phyloP scores from a whole-genome alignment of 2,888 invertebrate species.

The Lordiphosa fenestrarum region DNA sequence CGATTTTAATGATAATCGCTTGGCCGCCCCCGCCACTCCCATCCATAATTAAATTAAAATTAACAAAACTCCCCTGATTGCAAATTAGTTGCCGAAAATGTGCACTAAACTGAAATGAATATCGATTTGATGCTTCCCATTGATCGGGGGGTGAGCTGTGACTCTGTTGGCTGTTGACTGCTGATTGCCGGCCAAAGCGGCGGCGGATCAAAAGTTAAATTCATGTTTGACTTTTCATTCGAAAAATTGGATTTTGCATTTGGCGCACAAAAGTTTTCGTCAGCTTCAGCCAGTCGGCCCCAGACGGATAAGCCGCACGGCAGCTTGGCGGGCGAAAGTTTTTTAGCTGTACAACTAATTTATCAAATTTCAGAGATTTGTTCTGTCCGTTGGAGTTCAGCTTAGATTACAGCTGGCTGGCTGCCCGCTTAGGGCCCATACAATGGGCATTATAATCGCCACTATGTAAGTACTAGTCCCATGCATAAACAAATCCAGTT shows the following conservation, averaged over 20 bases:
- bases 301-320: constrained; percentile 54
- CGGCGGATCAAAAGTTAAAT: constrained; percentile 72
- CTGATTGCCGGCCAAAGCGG: constrained; percentile 39
- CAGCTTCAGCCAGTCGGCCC: constrained; percentile 1
- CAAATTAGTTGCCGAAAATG: constrained; percentile 64
- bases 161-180: constrained; percentile 40
- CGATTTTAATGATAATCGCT: constrained; percentile 59
- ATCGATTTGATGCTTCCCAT: constrained; percentile 37
- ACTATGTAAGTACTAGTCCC: constrained; percentile 51
- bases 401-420: constrained; percentile 27
- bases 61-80: constrained; percentile 65
- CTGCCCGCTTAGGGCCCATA: constrained; percentile 35
- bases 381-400: constrained; percentile 53
- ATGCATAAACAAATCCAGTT: constrained; percentile 62
- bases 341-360: constrained; percentile 64
- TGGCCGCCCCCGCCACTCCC: constrained; percentile 20
- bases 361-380: constrained; percentile 71
- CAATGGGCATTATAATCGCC: constrained; percentile 52
- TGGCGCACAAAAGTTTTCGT: constrained; percentile 55
- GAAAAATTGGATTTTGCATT: constrained; percentile 75
- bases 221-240: constrained; percentile 74
- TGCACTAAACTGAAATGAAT: constrained; percentile 50
- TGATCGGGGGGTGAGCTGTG: constrained; percentile 8
- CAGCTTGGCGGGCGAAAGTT: constrained; percentile 34
- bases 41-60: constrained; percentile 68